phyloP scores from a whole-genome alignment of 2,797 vertebrate genomes.

The Dryobates pubescens region DNA sequence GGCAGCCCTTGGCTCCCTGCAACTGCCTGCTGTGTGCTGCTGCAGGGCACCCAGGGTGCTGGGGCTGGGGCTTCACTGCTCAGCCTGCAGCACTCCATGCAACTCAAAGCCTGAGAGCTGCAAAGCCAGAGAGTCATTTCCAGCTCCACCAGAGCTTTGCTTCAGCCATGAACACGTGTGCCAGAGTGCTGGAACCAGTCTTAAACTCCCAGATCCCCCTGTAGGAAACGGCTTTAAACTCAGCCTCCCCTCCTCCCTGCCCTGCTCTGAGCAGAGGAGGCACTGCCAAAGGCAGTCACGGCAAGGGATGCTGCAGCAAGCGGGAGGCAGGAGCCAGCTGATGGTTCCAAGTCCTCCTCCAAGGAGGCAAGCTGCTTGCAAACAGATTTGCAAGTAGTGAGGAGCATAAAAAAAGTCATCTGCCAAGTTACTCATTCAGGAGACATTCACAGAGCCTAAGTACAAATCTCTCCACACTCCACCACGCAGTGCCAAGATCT shows the following conservation, averaged over 20 bases:
- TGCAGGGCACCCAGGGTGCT: fast-evolving
- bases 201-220: neutral
- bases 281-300: conserved; percentile 6
- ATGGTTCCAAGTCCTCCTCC: conserved; percentile 58
- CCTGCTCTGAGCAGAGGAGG: neutral
- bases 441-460: conserved; percentile 21
- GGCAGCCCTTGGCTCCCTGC: fast-evolving
- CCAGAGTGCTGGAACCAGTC: neutral
- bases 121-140: neutral
- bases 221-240: neutral
- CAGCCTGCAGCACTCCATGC: neutral
- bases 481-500: neutral
- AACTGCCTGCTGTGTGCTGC: neutral
- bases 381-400: conserved; percentile 62
- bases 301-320: conserved; percentile 29
- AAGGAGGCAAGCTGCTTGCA: conserved; percentile 67
- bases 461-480: neutral
- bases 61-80: neutral
- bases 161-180: neutral
- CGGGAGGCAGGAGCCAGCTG: conserved; percentile 15
- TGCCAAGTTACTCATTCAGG: conserved; percentile 45
- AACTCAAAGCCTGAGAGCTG: neutral
- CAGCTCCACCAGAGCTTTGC: neutral
- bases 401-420: neutral
- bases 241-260: neutral